Evolutionary conservation across 2,888 invertebrate genomes (phyloP), one percentile per base, ranked within the genome.

Genomic region (Calephelis perditalis): DNA sequence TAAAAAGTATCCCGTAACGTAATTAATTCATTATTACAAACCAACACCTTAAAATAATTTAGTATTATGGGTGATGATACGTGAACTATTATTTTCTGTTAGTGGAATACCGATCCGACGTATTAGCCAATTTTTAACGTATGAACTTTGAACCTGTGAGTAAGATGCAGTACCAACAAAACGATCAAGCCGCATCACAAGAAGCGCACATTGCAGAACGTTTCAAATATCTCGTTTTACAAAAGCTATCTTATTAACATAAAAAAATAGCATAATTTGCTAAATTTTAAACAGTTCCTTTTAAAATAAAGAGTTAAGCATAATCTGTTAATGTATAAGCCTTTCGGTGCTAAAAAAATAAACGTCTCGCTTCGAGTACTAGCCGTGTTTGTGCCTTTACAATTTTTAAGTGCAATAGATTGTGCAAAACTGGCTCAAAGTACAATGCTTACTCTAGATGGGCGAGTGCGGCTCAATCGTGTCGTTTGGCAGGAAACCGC

Each of bases 401-500:
- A 49, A 47, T 62, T 59, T 49, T 60, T 47, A 56, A 58, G 58
- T 63, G 62, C 58, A 57, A 52, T 62, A 63, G 60, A 57, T 59
- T 57, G 65, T 67, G 64, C 64, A 52, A 35, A 59, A 55, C 56
- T 56, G 11, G 56, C 52, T 58, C 49, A 43, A 57, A 37, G 58
- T 70, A 62, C 64, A 76, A 84, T 86, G 86, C 88, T 88, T 87
- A 88, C 88, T 86, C 84, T 87, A 88, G 81, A 87, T 84, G 73
- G 88, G 86, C 77, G 87, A 86, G 84, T 86, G 86, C 76, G 86
- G 86, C 81, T 88, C 86, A 82, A 86, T 86, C 80, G 86, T 82
- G 82, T 87, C 87, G 79, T 81, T 85, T 73, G 88, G 87, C 86
- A 86, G 87, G 88, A 87, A 88, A 73, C 88, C 86, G 88, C 88